These are phyloP conservation scores for Tetrapedia diversipes DNA, from an alignment of 2,888 invertebrate species.

Conservation along the genomic window DNA sequence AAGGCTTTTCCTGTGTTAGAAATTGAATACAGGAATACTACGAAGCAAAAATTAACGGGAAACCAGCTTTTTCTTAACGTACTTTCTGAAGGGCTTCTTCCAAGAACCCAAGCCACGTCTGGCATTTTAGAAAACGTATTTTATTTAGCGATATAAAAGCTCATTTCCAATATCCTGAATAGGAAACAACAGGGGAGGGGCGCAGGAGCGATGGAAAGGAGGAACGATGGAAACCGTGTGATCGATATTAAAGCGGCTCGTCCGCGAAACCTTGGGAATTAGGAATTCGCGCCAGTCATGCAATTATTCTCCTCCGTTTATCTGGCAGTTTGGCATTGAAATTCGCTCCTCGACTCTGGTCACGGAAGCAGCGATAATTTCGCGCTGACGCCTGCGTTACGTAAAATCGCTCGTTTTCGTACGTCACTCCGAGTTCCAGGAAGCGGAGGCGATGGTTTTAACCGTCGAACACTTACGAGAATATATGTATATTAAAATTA, in stretches of 20 bases:
- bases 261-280: conserved; percentile 15
- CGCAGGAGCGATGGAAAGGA: not conserved
- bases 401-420: not conserved
- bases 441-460: too few species aligned
- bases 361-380: conserved; percentile 19
- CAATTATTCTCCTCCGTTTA: conserved; percentile 11
- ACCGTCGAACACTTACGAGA: not conserved
- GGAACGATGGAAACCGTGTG: conserved; percentile 15
- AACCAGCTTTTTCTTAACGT: too few species aligned
- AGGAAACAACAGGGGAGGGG: not conserved
- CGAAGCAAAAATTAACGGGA: too few species aligned
- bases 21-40: too few species aligned
- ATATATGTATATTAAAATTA: too few species aligned
- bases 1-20: too few species aligned
- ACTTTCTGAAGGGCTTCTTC: too few species aligned
- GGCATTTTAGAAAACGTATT: too few species aligned
- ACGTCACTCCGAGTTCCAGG: not conserved
- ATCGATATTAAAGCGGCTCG: conserved; percentile 50
- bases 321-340: conserved; percentile 9
- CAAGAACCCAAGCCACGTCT: too few species aligned
- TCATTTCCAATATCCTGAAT: too few species aligned
- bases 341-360: conserved; percentile 2
- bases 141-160: too few species aligned
- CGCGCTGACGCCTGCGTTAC: not conserved
- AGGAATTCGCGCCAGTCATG: conserved; percentile 18